Conservation (phyloP, 2,797 vertebrate genomes). For the Diplodus puntazzo region DNA sequence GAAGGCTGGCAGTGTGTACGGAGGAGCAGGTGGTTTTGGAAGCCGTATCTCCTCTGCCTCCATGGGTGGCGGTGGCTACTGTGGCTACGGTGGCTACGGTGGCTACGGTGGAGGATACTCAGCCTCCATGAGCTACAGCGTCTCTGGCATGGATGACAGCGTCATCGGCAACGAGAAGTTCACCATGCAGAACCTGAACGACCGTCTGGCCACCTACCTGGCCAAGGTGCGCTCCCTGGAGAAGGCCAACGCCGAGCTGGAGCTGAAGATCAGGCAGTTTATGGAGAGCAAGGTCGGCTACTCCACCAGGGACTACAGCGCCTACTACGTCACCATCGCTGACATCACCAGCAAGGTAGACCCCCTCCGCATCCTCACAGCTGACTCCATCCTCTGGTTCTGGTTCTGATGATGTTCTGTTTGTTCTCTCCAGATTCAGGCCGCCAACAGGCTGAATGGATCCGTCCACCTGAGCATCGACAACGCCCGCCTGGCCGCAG, state of each 20-base stretch:
- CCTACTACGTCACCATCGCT: conserved; percentile 79
- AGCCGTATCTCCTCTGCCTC: conserved; percentile 52
- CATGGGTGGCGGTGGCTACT: neutral
- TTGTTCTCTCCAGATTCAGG: conserved; percentile 78
- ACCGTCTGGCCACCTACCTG: conserved; percentile 90
- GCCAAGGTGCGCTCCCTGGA: conserved; percentile 86
- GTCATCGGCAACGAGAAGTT: conserved; percentile 65
- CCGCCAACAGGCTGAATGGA: conserved; percentile 72
- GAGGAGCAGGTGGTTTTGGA: conserved; percentile 12
- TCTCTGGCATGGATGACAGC: conserved; percentile 19
- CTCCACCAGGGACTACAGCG: conserved; percentile 77
- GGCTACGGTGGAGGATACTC: neutral
- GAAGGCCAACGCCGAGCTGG: conserved; percentile 86
- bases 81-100: no score
- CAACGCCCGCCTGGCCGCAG: conserved; percentile 84
- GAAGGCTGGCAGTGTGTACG: conserved; percentile 45
- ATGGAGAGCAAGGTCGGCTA: conserved; percentile 72
- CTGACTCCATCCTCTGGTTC: no score
- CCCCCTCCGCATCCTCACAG: neutral
- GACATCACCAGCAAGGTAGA: conserved; percentile 88
- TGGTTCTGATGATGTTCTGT: no score
- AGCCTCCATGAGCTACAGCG: neutral
- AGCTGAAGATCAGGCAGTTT: conserved; percentile 86
- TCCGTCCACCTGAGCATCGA: conserved; percentile 83
- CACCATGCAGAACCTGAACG: conserved; percentile 92